These are phyloP conservation scores for Onthophagus taurus DNA, from an alignment of 1,140 invertebrate genomes.

Conservation along the genomic window DNA sequence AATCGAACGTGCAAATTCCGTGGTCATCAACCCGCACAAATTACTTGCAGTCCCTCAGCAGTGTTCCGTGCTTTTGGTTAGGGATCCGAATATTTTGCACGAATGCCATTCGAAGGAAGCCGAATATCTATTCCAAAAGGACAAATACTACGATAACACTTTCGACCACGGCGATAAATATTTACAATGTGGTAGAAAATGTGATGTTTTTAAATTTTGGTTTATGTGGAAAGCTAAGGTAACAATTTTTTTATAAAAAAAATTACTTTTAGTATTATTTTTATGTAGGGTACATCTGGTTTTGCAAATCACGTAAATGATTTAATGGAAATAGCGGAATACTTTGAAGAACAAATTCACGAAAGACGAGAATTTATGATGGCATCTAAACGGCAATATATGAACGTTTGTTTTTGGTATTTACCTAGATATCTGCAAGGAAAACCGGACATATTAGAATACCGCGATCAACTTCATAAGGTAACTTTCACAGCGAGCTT, in stretches of 20 bases:
- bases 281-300: constrained; percentile 40
- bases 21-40: constrained; percentile 64
- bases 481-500: constrained; percentile 24
- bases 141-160: constrained; percentile 55
- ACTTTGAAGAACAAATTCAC: constrained; percentile 38
- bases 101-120: constrained; percentile 45
- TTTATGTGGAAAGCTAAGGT: constrained; percentile 57
- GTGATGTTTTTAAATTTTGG: constrained; percentile 62
- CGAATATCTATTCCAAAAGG: constrained; percentile 55
- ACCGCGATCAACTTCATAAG: constrained; percentile 40
- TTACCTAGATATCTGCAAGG: constrained; percentile 46
- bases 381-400: constrained; percentile 49
- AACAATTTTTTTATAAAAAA: constrained; percentile 10
- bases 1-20: constrained; percentile 51
- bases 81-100: constrained; percentile 37
- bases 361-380: constrained; percentile 38
- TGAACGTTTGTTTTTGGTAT: constrained; percentile 68
- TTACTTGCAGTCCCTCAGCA: constrained; percentile 56
- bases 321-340: constrained; percentile 40
- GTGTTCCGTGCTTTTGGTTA: constrained; percentile 49
- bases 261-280: no score
- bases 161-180: constrained; percentile 59
- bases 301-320: constrained; percentile 48
- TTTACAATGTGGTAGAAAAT: constrained; percentile 57
- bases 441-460: constrained; percentile 37